Base-by-base conservation (phyloP, 2,888 invertebrate genomes). In the Protonemura montana region DNA sequence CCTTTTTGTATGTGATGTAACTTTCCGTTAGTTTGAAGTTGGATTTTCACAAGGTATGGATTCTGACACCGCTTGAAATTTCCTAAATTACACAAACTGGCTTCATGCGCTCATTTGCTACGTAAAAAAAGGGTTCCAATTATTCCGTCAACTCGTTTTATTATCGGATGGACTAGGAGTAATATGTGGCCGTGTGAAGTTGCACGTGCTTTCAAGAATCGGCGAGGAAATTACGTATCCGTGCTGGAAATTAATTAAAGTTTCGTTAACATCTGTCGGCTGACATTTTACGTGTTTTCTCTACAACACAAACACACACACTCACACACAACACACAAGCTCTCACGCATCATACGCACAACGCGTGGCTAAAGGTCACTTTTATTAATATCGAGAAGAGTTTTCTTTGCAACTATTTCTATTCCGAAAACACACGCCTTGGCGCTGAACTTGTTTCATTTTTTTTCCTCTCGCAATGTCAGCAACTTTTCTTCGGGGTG, bases 181-280 rank as follows among this genome's bases (percentile, higher is more conserved):
- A 59, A 59, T 59, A 59, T 59, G 21, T 59, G 59, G 21, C 13
- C 59, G 59, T 13, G 59, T 59, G 59, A 59, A 59, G 21, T 59
- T 59, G 59, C 59, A 59, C 59, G 59, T 59, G 59, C 59, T 59
- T 13, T 1, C 59, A 21, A 13, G 59, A 59, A 59, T 10, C 59
- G 59, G 21, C 41, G 59, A 59, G 59, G 59, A 21, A 59, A 59
- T 59, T 59, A n/a, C n/a, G n/a, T n/a, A 59, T 59, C 59, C 59
- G 59, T 59, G 59, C 59, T 59, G 59, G 21, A 59, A 59, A 59
- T 59, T 59, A 59, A 59, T 59, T 59, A 59, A 59, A 59, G 59
- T 59, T 59, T 59, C 16, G 59, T 21, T 59, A 59, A 59, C 59
- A 59, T 59, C 59, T 59, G 59, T 59, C 59, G 59, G 59, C 59